Evolutionary conservation across 2,797 vertebrate genomes (phyloP).

Genomic region (Oreortyx pictus): DNA sequence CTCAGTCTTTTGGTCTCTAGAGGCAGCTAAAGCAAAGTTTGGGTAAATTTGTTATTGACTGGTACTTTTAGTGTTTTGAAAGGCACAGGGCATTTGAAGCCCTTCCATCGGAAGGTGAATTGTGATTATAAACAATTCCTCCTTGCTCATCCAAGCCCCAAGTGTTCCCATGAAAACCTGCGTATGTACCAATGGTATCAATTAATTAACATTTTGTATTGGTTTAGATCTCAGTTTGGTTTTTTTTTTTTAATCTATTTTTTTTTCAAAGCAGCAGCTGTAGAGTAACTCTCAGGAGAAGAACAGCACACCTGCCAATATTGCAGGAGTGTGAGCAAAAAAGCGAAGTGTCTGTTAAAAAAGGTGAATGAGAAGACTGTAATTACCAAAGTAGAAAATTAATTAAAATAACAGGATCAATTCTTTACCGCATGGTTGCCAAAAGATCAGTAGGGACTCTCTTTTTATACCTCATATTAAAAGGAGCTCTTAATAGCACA

Average conservation of each 20-base stretch:
- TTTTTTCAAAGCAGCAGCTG: neutral
- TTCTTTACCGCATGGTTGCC: neutral
- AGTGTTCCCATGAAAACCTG: neutral
- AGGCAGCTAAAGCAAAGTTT: neutral
- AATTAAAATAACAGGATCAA: neutral
- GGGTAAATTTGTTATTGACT: neutral
- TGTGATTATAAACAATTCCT: neutral
- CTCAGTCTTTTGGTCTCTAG: neutral
- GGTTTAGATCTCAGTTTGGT: neutral
- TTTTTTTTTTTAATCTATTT: neutral
- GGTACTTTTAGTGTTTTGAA: neutral
- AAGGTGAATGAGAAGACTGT: neutral
- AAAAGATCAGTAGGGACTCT: neutral
- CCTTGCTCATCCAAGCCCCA: neutral
- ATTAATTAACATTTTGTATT: neutral
- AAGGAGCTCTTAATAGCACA: neutral
- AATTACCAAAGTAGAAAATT: constrained; percentile 6
- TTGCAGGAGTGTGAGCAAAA: neutral
- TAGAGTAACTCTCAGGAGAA: neutral
- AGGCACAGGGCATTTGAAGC: neutral
- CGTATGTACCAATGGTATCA: neutral
- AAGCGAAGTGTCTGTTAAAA: neutral
- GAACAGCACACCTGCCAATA: neutral
- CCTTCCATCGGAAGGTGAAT: neutral
- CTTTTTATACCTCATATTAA: neutral